Conservation (phyloP, 2,113 vertebrate genomes). For the Prunella himalayana region DNA sequence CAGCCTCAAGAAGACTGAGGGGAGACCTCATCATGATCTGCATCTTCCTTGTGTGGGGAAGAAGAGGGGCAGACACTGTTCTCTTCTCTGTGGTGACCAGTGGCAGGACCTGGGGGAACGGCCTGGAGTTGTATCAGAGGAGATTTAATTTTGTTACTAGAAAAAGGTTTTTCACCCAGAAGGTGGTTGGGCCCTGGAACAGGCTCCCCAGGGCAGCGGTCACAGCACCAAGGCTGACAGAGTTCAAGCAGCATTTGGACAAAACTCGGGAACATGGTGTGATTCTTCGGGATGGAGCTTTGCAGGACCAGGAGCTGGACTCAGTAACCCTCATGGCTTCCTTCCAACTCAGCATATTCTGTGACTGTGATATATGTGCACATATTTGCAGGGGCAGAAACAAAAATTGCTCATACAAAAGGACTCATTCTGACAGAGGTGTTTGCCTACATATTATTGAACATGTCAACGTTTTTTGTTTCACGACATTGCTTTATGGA, state of each 20-base stretch:
- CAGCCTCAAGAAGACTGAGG: neutral
- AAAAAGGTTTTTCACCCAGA: neutral
- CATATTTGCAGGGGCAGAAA: neutral
- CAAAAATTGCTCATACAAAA: neutral
- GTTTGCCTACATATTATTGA: neutral
- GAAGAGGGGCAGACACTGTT: neutral
- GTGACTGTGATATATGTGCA: neutral
- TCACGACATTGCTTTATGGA: neutral
- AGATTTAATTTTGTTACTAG: neutral
- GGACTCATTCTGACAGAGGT: neutral
- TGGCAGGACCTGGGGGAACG: neutral
- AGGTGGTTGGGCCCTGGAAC: neutral
- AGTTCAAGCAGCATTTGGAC: neutral
- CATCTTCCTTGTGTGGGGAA: neutral
- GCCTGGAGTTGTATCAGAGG: neutral
- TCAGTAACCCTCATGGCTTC: accelerated
- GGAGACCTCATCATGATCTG: neutral
- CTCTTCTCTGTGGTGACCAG: no score
- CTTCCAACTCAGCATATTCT: neutral
- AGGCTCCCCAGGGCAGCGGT: no score
- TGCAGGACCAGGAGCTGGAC: neutral
- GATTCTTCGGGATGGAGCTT: neutral
- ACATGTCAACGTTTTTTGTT: neutral
- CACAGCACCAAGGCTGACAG: neutral
- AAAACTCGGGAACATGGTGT: accelerated